phyloP scores from a whole-genome alignment of 2,797 vertebrate species.

The Pseudochirops cupreus region DNA sequence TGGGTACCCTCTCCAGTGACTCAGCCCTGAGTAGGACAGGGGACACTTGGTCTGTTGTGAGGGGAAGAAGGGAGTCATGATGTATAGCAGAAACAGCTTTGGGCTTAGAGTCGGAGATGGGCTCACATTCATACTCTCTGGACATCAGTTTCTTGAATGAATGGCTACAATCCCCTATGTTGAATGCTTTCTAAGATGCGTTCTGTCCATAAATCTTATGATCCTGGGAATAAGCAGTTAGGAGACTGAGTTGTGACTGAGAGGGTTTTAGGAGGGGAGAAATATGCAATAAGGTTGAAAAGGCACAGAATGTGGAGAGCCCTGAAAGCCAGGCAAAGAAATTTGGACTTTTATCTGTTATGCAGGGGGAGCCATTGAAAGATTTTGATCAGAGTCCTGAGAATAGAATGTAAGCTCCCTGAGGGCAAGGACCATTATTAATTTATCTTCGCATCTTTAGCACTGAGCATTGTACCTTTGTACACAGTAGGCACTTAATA shows the following conservation, averaged over 20 bases:
- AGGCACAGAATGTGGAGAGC: neutral
- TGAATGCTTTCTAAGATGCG: neutral
- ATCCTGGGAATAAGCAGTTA: neutral
- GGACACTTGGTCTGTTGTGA: neutral
- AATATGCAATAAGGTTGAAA: neutral
- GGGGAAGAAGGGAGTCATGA: neutral
- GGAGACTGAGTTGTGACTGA: neutral
- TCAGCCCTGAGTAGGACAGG: neutral
- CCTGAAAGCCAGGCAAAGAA: neutral
- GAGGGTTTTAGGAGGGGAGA: neutral
- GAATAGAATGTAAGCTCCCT: neutral
- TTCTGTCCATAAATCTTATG: neutral
- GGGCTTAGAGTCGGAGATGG: neutral
- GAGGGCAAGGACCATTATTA: neutral
- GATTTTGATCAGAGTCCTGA: neutral
- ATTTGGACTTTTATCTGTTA: neutral
- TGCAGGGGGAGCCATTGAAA: neutral
- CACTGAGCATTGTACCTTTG: neutral
- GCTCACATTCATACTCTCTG: neutral
- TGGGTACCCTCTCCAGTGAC: neutral
- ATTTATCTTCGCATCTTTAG: neutral
- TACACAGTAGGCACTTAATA: neutral
- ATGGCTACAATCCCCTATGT: neutral
- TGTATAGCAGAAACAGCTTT: neutral
- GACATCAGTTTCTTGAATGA: neutral